phyloP scores from a whole-genome alignment of 2,888 invertebrate genomes.

The Rhopalosiphum nymphaeae region DNA sequence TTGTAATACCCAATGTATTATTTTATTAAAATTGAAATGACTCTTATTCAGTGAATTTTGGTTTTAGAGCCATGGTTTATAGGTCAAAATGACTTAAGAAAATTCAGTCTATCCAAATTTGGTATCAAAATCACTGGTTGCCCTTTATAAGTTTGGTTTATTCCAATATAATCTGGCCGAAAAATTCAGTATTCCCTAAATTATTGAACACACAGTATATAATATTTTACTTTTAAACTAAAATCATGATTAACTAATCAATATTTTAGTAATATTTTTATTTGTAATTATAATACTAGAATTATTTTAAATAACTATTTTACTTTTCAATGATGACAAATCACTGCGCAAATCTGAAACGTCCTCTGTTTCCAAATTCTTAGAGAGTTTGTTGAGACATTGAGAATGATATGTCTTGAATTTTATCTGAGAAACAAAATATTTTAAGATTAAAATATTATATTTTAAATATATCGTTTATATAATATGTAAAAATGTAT shows the following conservation, averaged over 20 bases:
- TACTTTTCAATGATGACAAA: conserved; percentile 66
- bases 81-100: too few species aligned
- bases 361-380: conserved; percentile 40
- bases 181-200: too few species aligned
- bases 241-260: not conserved
- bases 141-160: too few species aligned
- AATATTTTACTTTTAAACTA: not conserved
- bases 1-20: too few species aligned
- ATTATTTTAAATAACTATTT: not conserved
- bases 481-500: conserved; percentile 3
- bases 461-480: not conserved
- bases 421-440: conserved; percentile 44
- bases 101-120: too few species aligned
- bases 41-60: too few species aligned
- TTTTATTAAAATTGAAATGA: too few species aligned
- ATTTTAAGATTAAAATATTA: not conserved
- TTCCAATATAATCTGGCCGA: too few species aligned
- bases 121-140: too few species aligned
- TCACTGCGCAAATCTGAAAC: conserved; percentile 68
- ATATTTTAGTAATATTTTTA: not conserved
- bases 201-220: too few species aligned
- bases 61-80: too few species aligned
- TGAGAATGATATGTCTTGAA: conserved; percentile 50
- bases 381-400: conserved; percentile 52
- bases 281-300: not conserved